These are phyloP conservation scores for Gallinago jamesoni DNA, from an alignment of 2,113 vertebrate genomes.

Conservation along the genomic window DNA sequence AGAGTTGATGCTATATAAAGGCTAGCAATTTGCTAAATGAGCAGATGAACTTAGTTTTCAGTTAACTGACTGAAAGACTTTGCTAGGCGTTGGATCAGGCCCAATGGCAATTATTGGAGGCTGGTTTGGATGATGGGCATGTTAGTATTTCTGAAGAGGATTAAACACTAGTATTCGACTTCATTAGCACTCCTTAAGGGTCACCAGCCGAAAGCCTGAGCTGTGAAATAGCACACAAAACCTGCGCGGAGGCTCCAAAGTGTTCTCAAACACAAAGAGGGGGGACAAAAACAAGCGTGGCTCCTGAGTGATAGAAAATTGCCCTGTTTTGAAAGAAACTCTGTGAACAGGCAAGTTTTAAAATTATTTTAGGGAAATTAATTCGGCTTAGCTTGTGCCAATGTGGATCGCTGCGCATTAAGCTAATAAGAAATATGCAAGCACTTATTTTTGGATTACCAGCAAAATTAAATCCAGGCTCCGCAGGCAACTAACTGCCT, in stretches of 20 bases:
- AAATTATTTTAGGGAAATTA: constrained; percentile 72
- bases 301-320: constrained; percentile 67
- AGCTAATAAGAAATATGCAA: constrained; percentile 90
- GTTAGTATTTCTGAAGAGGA: constrained; percentile 71
- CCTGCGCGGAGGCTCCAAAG: constrained; percentile 25
- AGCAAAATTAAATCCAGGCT: constrained; percentile 97
- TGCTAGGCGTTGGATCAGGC: constrained; percentile 17
- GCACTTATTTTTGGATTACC: constrained; percentile 93
- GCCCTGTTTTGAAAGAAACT: constrained; percentile 68
- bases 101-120: constrained; percentile 61
- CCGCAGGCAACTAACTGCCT: constrained; percentile 74
- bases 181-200: constrained; percentile 71
- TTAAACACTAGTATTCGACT: constrained; percentile 63
- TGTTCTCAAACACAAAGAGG: constrained; percentile 52
- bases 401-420: constrained; percentile 81
- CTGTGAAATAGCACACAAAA: constrained; percentile 49
- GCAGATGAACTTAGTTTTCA: constrained; percentile 69
- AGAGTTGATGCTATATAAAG: constrained; percentile 18
- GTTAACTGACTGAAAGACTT: constrained; percentile 65
- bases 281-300: constrained; percentile 61
- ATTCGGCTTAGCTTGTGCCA: constrained; percentile 72
- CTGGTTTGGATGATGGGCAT: constrained; percentile 56
- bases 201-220: constrained; percentile 49
- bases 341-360: constrained; percentile 56
- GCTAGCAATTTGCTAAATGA: constrained; percentile 61